Percentiles rank a stretch among this genome's conserved stretches.
Conservation (phyloP, 2,113 vertebrate species). For the Lethenteron reissneri region DNA sequence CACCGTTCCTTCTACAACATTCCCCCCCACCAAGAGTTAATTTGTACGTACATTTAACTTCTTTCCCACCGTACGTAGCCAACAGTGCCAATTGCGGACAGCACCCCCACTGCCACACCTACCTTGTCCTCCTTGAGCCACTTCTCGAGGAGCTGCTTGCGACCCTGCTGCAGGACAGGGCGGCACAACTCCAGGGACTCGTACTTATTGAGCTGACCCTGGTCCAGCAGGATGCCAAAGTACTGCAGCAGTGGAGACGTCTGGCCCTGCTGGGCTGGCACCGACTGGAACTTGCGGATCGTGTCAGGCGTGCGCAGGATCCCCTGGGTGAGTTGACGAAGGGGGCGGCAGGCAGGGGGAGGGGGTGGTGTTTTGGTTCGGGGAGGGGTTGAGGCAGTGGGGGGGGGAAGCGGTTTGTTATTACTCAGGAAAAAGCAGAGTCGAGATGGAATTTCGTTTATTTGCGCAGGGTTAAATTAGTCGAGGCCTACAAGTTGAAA, state of each 20-base stretch:
- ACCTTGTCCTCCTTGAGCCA: slow-evolving; percentile 88
- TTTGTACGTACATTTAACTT: too few species aligned
- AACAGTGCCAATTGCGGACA: too few species aligned
- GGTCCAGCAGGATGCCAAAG: slow-evolving; percentile 67
- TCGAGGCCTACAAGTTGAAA: not conserved
- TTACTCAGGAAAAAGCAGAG: too few species aligned
- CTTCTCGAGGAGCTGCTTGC: slow-evolving; percentile 67
- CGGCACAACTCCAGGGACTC: slow-evolving; percentile 71
- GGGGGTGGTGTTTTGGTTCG: too few species aligned
- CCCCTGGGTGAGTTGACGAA: slow-evolving; percentile 23
- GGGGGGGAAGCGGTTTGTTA: too few species aligned
- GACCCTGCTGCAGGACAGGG: slow-evolving; percentile 59
- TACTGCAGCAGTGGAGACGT: slow-evolving; percentile 66
- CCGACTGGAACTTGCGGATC: slow-evolving; percentile 57
- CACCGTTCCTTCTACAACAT: too few species aligned
- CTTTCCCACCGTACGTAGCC: too few species aligned
- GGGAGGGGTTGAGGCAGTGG: too few species aligned
- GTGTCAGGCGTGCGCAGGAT: slow-evolving; percentile 59
- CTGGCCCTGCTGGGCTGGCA: slow-evolving; percentile 53
- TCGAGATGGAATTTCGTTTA: not conserved
- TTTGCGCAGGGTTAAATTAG: not conserved
- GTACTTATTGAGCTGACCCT: slow-evolving; percentile 64
- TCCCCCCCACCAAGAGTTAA: too few species aligned
- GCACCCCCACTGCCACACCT: slow-evolving; percentile 3
- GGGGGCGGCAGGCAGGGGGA: too few species aligned